These are phyloP conservation scores for Coluber constrictor DNA, from an alignment of 2,797 vertebrate species.

Conservation along the genomic window DNA sequence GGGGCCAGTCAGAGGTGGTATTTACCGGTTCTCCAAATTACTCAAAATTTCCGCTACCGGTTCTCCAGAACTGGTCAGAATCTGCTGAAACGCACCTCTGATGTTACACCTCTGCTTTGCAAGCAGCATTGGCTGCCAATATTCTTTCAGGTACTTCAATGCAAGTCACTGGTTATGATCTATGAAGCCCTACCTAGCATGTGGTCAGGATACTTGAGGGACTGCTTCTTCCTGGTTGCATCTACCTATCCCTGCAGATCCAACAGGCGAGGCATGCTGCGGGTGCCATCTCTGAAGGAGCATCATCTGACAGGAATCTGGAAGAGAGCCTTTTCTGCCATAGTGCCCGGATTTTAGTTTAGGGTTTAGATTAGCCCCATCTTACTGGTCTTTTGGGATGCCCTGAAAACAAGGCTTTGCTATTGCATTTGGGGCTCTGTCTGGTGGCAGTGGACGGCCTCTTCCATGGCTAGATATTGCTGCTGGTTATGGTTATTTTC, in stretches of 20 bases:
- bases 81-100: no score
- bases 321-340: not conserved
- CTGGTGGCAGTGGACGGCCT: not conserved
- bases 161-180: not conserved
- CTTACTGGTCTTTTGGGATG: not conserved
- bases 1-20: no score
- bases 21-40: no score
- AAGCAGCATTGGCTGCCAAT: not conserved
- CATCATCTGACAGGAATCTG: not conserved
- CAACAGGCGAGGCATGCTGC: not conserved
- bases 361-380: not conserved
- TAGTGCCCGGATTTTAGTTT: not conserved
- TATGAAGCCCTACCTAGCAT: not conserved
- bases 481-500: not conserved
- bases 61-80: no score
- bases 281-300: not conserved
- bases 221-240: not conserved
- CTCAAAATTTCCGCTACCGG: no score
- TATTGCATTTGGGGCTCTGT: not conserved
- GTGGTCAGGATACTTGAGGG: not conserved
- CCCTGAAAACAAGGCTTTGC: not conserved
- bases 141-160: not conserved
- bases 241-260: not conserved
- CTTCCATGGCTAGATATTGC: not conserved
- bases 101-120: not conserved